Evolutionary conservation across 2,113 vertebrate species (phyloP), one percentile per base, ranked within the genome.

Genomic region (Rhagologus leucostigma): DNA sequence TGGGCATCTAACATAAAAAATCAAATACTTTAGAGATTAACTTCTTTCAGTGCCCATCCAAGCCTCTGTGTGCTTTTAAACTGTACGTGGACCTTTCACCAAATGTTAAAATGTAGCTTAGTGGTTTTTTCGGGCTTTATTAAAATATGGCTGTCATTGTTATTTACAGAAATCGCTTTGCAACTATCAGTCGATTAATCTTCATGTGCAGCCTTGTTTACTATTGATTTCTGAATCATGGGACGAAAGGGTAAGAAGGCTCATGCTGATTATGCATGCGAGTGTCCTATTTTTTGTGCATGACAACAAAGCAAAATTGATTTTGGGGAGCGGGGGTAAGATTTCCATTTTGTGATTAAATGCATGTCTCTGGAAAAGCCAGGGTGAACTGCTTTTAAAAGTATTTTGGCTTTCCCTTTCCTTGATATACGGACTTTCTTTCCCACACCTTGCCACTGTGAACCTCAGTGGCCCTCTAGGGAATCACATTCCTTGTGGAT

Each of bases 241-340:
- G 95, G 96, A 93, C 79, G 23, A 80, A 97, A 95, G 93, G 96
- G 95, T 97, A 94, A 96, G 96, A 86, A 94, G 90, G 53, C 64
- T 96, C 33, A 37, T 86, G 71, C 92, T 96, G 78, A 65, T 87
- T 85, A 39, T 96, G 95, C 95, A 93, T 96, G 95, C 68, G 37
- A 88, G 60, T 50, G 68, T 74, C 68, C 88, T 88, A 10, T 16
- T 64, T 93, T 91, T 92, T 55, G 39, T 95, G 83, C 90, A 93
- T 95, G 95, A n/a, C 19, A 56, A 35, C 30, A 76, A 83, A 71
- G 10, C 44, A 73, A 42, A 80, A 83, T 67, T 88, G 46, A 73
- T 90, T 94, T 90, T 80, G 26, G 22, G 46, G 13, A 46, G 21
- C 0, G 4, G 32, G 32, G 6, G 0, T 41, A 21, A 11, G 32